Conservation (phyloP, 2,888 invertebrate species). For the Dicroscelio sp. region DNA sequence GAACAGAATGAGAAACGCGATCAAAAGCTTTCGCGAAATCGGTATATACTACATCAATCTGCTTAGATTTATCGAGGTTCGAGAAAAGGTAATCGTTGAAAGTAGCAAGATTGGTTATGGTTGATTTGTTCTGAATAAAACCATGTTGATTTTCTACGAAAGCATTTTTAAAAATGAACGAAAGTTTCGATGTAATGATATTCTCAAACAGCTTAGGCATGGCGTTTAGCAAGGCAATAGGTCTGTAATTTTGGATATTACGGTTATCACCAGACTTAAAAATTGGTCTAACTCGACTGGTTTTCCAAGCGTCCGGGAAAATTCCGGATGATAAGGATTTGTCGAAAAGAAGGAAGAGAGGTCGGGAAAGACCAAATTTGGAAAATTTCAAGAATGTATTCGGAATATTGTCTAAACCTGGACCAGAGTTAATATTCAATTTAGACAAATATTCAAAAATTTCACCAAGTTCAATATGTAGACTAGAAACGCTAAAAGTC, state of each 20-base stretch:
- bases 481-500: too few species aligned
- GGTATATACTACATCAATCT: constrained; percentile 21
- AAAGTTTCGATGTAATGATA: neutral
- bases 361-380: neutral
- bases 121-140: neutral
- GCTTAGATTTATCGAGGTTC: neutral
- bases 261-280: constrained; percentile 39
- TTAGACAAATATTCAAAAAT: too few species aligned
- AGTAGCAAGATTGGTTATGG: neutral
- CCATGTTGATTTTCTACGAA: constrained; percentile 26
- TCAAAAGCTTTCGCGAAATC: constrained; percentile 51
- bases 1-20: constrained; percentile 15
- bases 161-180: neutral
- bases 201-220: constrained; percentile 79
- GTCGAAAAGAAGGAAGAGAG: neutral
- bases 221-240: constrained; percentile 64
- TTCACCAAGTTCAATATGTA: too few species aligned
- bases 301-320: neutral
- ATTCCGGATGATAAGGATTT: neutral
- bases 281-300: neutral
- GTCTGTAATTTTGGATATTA: constrained; percentile 70
- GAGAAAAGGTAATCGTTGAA: constrained; percentile 4
- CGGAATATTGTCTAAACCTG: too few species aligned
- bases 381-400: too few species aligned
- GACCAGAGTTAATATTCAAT: too few species aligned